Evolutionary conservation across 2,113 vertebrate species (phyloP).

Genomic region (Promerops cafer): DNA sequence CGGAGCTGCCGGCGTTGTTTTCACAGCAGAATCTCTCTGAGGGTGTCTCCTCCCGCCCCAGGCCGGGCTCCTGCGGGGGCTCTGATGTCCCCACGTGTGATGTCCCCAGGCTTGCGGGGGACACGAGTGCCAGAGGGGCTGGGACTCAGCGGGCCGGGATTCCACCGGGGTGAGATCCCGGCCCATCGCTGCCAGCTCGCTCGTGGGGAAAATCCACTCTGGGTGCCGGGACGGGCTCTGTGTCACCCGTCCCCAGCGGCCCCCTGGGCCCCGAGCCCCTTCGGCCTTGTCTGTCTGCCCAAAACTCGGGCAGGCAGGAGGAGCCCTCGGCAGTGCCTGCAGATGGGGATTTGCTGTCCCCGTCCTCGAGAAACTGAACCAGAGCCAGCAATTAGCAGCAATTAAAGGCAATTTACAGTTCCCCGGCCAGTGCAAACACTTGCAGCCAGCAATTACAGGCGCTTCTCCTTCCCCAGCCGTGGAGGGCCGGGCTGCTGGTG

Average conservation of each 20-base stretch:
- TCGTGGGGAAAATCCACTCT: rapidly evolving
- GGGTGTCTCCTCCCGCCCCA: not conserved
- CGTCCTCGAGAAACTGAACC: not conserved
- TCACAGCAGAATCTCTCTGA: not conserved
- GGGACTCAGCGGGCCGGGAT: not conserved
- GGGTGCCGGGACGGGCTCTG: not conserved
- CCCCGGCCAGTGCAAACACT: constrained; percentile 33
- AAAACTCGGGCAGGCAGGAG: not conserved
- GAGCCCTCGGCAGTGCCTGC: not conserved
- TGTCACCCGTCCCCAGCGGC: not conserved
- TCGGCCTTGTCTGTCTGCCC: not conserved
- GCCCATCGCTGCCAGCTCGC: rapidly evolving
- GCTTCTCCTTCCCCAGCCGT: not conserved
- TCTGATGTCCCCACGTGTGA: rapidly evolving
- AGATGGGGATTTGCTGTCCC: not conserved
- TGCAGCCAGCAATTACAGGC: not conserved
- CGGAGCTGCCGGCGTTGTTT: not conserved
- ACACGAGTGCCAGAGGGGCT: not conserved
- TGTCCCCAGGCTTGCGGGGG: not conserved
- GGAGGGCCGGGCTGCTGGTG: not conserved
- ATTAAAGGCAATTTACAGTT: constrained; percentile 45
- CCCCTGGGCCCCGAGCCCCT: not conserved
- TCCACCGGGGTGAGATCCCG: not conserved
- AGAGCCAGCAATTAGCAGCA: constrained; percentile 46
- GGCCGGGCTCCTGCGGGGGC: rapidly evolving